These are phyloP conservation scores for Drosophila quasianomalipes DNA, from an alignment of 2,888 invertebrate genomes.

Conservation along the genomic window DNA sequence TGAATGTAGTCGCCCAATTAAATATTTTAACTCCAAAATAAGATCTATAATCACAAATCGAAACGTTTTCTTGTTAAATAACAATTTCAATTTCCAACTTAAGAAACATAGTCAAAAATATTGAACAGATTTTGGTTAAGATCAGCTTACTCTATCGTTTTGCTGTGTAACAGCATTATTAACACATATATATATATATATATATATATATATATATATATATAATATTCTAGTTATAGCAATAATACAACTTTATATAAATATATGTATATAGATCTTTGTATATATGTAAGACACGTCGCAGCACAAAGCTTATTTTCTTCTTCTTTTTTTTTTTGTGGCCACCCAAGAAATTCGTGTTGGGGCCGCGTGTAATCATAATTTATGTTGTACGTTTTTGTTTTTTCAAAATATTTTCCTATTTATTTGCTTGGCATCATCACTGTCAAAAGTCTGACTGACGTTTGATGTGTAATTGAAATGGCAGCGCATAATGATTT, in stretches of 20 bases:
- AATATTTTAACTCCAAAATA: neutral
- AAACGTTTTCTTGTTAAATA: neutral
- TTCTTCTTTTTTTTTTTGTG: neutral
- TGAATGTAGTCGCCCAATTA: neutral
- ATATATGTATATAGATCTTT: neutral
- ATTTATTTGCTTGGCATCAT: slow-evolving; percentile 44
- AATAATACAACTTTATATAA: neutral
- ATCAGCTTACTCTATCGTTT: too few species aligned
- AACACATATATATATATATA: neutral
- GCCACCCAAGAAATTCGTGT: slow-evolving; percentile 19
- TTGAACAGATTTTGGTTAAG: neutral
- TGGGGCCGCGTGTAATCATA: slow-evolving; percentile 25
- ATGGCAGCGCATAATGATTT: slow-evolving; percentile 55
- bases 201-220: neutral
- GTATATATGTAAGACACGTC: neutral
- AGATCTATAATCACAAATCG: neutral
- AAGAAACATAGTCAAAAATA: neutral
- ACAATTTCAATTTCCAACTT: neutral
- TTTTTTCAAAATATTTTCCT: slow-evolving; percentile 49
- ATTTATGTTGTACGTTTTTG: slow-evolving; percentile 36
- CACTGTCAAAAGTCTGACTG: slow-evolving; percentile 60
- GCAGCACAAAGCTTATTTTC: neutral
- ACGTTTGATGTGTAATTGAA: slow-evolving; percentile 78
- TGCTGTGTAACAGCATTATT: neutral
- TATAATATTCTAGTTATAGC: neutral